These are phyloP conservation scores for Rhopalosiphum nymphaeae DNA, from an alignment of 2,888 invertebrate genomes.

Conservation along the genomic window DNA sequence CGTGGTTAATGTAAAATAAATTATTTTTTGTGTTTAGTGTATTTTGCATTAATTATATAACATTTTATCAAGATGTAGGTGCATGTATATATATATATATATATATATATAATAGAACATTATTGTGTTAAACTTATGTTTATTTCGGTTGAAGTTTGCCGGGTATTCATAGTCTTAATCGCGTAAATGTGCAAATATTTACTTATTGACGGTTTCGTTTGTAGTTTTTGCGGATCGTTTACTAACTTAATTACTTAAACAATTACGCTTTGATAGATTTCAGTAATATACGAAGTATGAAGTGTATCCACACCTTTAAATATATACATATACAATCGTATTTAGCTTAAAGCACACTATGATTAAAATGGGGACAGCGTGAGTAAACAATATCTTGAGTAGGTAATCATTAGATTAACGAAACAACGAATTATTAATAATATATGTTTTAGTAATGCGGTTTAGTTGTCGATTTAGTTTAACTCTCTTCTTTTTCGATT, in stretches of 20 bases:
- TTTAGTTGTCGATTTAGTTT: slow-evolving; percentile 2
- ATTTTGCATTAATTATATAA: neutral
- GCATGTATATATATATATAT: neutral
- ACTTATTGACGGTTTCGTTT: slow-evolving; percentile 27
- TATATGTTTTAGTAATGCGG: neutral
- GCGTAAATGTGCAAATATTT: slow-evolving; percentile 32
- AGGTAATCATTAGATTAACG: neutral
- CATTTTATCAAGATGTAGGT: neutral
- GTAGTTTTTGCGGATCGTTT: slow-evolving; percentile 8
- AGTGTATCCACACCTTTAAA: neutral
- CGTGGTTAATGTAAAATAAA: neutral
- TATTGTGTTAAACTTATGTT: neutral
- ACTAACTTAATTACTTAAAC: neutral
- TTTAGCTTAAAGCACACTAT: slow-evolving; percentile 13
- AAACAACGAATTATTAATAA: neutral
- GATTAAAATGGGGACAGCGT: slow-evolving; percentile 4
- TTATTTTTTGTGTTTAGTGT: neutral
- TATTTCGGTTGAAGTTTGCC: neutral
- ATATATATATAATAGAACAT: neutral
- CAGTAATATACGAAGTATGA: neutral
- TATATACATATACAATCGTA: neutral
- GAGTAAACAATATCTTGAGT: neutral
- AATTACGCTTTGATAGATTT: neutral
- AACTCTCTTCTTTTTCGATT: neutral
- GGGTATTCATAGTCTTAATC: slow-evolving; percentile 1